Percentiles rank a stretch among this genome's conserved stretches.
Conservation (phyloP, 2,113 vertebrate genomes). For the Oryzias woworae region DNA sequence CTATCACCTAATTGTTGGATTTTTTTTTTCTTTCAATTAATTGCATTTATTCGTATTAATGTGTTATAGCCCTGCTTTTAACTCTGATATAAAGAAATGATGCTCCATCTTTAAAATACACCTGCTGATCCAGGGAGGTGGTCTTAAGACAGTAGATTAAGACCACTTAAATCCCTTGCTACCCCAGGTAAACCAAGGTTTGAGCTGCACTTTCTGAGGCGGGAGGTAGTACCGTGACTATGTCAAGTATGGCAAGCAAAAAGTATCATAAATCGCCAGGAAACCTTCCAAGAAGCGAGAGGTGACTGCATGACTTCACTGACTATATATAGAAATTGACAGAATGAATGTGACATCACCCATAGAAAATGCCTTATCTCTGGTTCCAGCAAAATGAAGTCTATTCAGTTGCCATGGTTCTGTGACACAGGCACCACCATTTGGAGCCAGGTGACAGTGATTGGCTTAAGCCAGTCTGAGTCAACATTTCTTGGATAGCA, state of each 20-base stretch:
- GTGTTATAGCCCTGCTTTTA: background rate
- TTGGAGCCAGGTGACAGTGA: no score
- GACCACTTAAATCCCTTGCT: slow-evolving; percentile 34
- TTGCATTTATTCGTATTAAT: background rate
- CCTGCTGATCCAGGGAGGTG: slow-evolving; percentile 24
- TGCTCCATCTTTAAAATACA: slow-evolving; percentile 58
- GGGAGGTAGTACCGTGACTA: slow-evolving; percentile 53
- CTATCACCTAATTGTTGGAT: background rate
- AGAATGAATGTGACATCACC: no score
- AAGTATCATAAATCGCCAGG: slow-evolving; percentile 11
- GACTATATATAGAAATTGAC: no score
- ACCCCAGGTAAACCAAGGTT: slow-evolving; percentile 47
- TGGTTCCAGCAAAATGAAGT: no score
- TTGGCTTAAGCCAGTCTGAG: no score
- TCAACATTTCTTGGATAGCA: no score
- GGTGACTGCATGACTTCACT: no score
- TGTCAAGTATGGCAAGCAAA: slow-evolving; percentile 47
- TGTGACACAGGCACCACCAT: no score
- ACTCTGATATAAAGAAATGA: slow-evolving; percentile 17
- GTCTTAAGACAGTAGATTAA: slow-evolving; percentile 8
- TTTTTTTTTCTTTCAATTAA: background rate
- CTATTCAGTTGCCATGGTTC: no score
- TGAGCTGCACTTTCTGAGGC: slow-evolving; percentile 51
- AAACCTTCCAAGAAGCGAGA: no score
- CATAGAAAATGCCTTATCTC: no score